A percentile compares a stretch with the other conserved stretches of the same genome.
Conservation (phyloP, 2,888 invertebrate genomes). For the Atrina japonica region DNA sequence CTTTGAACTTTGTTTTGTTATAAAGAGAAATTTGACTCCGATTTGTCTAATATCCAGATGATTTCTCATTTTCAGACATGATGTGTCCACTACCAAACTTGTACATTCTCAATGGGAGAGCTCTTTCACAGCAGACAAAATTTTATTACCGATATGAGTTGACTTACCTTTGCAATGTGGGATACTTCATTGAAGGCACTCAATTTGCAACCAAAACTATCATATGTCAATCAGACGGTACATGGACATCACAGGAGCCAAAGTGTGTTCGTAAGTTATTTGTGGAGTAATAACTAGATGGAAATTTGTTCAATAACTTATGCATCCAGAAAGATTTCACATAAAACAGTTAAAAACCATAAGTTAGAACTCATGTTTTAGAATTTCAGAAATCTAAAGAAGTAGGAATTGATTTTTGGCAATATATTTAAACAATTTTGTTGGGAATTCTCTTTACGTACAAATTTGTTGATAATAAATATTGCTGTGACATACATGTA, state of each 20-base stretch:
- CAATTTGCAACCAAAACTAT: conserved; percentile 84
- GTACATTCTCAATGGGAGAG: conserved; percentile 50
- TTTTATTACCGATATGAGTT: conserved; percentile 86
- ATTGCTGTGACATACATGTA: too few relatives aligned
- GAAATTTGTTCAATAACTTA: too few relatives aligned
- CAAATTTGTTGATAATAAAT: too few relatives aligned
- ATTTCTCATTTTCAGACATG: too few relatives aligned
- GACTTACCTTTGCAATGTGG: conserved; percentile 92
- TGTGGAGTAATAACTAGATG: background rate
- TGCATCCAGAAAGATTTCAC: too few relatives aligned
- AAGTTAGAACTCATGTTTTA: background rate
- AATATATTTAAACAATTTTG: too few relatives aligned
- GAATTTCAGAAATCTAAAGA: background rate
- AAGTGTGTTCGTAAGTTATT: conserved; percentile 57
- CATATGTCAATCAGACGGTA: conserved; percentile 81
- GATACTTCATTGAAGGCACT: conserved; percentile 92
- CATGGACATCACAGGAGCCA: conserved; percentile 71
- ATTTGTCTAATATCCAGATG: too few relatives aligned
- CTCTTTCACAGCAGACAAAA: conserved; percentile 39
- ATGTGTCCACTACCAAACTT: conserved; percentile 20
- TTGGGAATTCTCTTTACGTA: too few relatives aligned
- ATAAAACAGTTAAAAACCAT: too few relatives aligned
- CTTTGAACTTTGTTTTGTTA: too few relatives aligned
- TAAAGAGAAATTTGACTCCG: too few relatives aligned
- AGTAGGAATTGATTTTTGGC: background rate